These are phyloP conservation scores for Peromyscus nudipes DNA, from an alignment of 2,797 vertebrate species.

Conservation along the genomic window DNA sequence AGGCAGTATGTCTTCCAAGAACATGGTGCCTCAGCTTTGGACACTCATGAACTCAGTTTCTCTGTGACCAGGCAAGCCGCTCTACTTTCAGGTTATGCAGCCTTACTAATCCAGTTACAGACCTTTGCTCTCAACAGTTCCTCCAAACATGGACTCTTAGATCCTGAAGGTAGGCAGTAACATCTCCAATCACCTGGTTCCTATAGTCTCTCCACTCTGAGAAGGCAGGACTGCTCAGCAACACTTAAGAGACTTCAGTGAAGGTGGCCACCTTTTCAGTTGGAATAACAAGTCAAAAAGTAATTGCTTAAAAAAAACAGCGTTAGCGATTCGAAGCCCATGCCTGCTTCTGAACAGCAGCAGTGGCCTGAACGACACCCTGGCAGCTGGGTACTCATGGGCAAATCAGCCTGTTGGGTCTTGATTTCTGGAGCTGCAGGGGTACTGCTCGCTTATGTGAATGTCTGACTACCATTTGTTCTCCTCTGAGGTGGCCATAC, in stretches of 20 bases:
- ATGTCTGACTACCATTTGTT: neutral
- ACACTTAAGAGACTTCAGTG: slow-evolving; percentile 36
- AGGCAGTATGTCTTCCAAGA: slow-evolving; percentile 14
- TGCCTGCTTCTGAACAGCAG: slow-evolving; percentile 13
- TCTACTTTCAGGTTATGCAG: neutral
- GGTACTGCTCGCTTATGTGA: neutral
- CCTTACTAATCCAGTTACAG: slow-evolving; percentile 22
- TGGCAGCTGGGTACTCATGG: neutral
- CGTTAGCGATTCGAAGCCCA: slow-evolving; percentile 29
- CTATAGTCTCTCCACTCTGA: neutral
- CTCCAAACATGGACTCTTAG: slow-evolving; percentile 53
- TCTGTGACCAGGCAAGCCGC: neutral
- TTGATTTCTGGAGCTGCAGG: slow-evolving; percentile 58
- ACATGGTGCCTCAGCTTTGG: slow-evolving; percentile 5
- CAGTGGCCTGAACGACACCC: slow-evolving; percentile 7
- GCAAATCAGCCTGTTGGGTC: slow-evolving; percentile 40
- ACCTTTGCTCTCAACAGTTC: slow-evolving; percentile 53
- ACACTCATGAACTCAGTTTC: slow-evolving; percentile 5
- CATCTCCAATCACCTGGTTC: slow-evolving; percentile 41
- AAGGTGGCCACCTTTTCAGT: neutral
- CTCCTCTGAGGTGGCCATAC: slow-evolving; percentile 34
- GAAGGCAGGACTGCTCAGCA: neutral
- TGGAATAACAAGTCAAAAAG: slow-evolving; percentile 35
- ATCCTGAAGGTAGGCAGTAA: slow-evolving; percentile 27
- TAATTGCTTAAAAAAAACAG: slow-evolving; percentile 40